phyloP scores from a whole-genome alignment of 2,113 vertebrate species.

The Chionomys nivalis region DNA sequence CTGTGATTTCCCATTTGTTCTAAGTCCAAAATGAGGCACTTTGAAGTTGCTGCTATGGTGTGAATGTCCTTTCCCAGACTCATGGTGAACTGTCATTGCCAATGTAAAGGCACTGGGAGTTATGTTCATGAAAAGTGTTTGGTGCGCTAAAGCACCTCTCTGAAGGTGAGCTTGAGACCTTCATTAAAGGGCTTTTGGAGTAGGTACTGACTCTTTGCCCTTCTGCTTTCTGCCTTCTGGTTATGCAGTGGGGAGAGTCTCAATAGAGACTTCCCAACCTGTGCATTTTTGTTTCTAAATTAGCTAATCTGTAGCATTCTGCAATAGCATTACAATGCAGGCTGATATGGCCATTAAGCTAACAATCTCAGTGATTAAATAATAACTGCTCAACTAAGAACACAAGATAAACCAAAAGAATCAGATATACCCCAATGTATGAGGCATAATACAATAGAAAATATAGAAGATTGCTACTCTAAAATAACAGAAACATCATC shows the following conservation, averaged over 20 bases:
- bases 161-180: neutral
- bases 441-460: neutral
- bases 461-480: neutral
- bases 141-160: neutral
- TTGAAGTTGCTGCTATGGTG: neutral
- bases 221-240: neutral
- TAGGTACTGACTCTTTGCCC: neutral
- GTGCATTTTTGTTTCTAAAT: neutral
- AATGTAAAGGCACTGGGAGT: neutral
- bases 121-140: neutral
- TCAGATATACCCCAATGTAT: too few species aligned
- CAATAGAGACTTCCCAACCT: neutral
- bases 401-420: neutral
- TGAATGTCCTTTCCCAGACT: neutral
- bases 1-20: neutral
- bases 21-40: neutral
- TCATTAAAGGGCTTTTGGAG: neutral
- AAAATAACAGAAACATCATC: constrained; percentile 5
- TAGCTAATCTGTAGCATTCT: neutral
- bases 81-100: neutral
- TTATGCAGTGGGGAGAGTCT: neutral
- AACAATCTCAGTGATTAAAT: neutral
- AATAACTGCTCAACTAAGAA: neutral
- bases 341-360: neutral
- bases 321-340: neutral